Percentiles rank a stretch among this genome's conserved stretches.
These are phyloP conservation scores for Hydroisotoma schaefferi DNA, from an alignment of 2,888 invertebrate genomes.

Conservation along the genomic window DNA sequence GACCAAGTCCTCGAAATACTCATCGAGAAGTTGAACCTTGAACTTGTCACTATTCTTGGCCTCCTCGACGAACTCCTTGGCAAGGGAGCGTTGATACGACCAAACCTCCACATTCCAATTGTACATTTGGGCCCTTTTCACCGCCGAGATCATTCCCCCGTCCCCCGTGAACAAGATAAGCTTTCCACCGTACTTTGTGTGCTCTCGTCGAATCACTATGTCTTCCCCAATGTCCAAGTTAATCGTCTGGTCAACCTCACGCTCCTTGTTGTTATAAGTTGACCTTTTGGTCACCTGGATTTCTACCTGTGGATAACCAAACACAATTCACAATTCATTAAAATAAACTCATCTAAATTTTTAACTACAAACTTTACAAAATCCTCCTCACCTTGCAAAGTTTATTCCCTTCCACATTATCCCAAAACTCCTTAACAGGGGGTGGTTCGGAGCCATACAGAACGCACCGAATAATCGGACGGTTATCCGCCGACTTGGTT, in stretches of 20 bases:
- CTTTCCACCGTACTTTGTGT: constrained; percentile 10
- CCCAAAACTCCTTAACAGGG: constrained; percentile 16
- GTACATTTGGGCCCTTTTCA: constrained; percentile 18
- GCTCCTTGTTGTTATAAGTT: constrained; percentile 13
- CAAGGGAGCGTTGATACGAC: constrained; percentile 13
- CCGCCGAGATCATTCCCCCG: constrained; percentile 20
- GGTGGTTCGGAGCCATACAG: constrained; percentile 23
- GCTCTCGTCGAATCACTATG: constrained; percentile 10
- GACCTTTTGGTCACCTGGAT: constrained; percentile 12
- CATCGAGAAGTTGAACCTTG: constrained; percentile 4
- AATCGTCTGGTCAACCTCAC: constrained; percentile 15
- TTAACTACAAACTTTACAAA: too few relatives aligned
- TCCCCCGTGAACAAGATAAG: constrained; percentile 27
- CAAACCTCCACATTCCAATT: constrained; percentile 27
- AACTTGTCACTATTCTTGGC: background rate
- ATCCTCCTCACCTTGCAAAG: background rate
- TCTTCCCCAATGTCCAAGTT: constrained; percentile 16
- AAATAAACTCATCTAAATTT: background rate
- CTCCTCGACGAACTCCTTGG: constrained; percentile 4
- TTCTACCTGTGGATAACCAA: background rate
- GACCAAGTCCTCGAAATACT: constrained; percentile 5
- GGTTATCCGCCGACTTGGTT: constrained; percentile 1
- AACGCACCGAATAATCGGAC: constrained; percentile 12
- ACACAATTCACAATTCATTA: background rate
- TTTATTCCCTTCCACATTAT: constrained; percentile 9